Evolutionary conservation across 1,140 invertebrate genomes (phyloP), one percentile per base, ranked within the genome.

Genomic region (Zophobas atratus): DNA sequence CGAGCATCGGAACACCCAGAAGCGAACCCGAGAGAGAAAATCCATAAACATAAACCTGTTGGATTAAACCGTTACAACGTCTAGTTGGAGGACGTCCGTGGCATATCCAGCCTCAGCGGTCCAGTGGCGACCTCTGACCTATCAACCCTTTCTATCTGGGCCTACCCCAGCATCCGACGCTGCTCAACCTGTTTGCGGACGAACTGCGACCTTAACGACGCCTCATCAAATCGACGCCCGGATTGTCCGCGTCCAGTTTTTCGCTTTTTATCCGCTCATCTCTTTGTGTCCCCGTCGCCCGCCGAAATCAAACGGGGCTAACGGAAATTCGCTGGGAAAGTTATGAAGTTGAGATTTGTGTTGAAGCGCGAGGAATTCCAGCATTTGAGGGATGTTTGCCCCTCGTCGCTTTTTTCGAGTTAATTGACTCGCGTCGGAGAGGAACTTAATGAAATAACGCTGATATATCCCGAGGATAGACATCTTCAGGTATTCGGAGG

Each of bases 1-100:
- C 20, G 20, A 20, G 20, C 20, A 20, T 20, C 20, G 20, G 20
- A 20, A 20, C 20, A 20, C 20, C 20, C 20, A 20, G 20, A 20
- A 20, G 20, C 20, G 20, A 20, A 20, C 20, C 20, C 20, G 20
- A 20, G 20, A 20, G 60, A 43, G 60, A 73, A 73, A 73, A 73
- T 73, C 71, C 71, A 73, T 73, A 73, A 73, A 73, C 71, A 56
- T 73, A 73, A 73, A 73, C 71, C 71, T 73, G 71, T 73, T 73
- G 71, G 71, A 73, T 73, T 73, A 73, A 73, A 73, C 71, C 71
- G 71, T 73, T 73, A 73, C 60, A 67, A 67, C 60, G 60, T 67
- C 39, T 67, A 67, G 60, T 67, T 43, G 60, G 60, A 67, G 2
- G 60, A 36, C 33, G 60, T 51, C 33, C 49, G 57, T 33, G 57